Percentiles rank a stretch among this genome's conserved stretches.
Conservation (phyloP, 2,113 vertebrate genomes). For the Sinocyclocheilus anshuiensis region DNA sequence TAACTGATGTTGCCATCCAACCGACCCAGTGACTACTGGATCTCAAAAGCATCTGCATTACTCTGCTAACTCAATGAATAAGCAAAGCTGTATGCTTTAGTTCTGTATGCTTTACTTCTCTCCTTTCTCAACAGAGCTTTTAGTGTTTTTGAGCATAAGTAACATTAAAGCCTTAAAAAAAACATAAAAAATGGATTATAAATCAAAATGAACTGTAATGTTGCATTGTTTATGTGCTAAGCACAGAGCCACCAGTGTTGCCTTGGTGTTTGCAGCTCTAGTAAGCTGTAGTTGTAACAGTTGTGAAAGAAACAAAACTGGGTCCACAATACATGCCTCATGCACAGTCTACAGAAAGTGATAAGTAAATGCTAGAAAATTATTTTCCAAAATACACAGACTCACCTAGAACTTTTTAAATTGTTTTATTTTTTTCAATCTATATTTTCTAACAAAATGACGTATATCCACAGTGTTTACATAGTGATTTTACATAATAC, state of each 20-base stretch:
- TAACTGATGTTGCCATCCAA: constrained; percentile 78
- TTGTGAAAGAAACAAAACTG: no score
- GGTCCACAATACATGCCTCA: no score
- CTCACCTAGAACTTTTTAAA: neutral
- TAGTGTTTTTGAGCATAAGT: neutral
- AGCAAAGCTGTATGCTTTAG: constrained; percentile 4
- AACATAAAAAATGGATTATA: neutral
- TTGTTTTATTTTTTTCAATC: constrained; percentile 39
- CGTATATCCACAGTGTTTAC: constrained; percentile 29
- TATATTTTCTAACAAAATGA: constrained; percentile 48
- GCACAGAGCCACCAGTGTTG: neutral
- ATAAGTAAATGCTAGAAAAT: neutral
- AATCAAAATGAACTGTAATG: constrained; percentile 6
- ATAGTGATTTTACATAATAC: constrained; percentile 34
- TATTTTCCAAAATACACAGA: neutral
- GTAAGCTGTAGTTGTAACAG: no score
- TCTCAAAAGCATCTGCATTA: constrained; percentile 78
- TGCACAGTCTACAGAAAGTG: neutral
- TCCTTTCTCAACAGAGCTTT: neutral
- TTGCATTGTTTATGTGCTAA: neutral
- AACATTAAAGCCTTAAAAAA: neutral
- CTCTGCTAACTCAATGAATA: constrained; percentile 79
- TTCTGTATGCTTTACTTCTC: neutral
- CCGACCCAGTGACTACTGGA: constrained; percentile 77
- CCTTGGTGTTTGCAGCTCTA: no score